Base-by-base conservation (phyloP, 2,113 vertebrate species). In the Psilopogon haemacephalus region DNA sequence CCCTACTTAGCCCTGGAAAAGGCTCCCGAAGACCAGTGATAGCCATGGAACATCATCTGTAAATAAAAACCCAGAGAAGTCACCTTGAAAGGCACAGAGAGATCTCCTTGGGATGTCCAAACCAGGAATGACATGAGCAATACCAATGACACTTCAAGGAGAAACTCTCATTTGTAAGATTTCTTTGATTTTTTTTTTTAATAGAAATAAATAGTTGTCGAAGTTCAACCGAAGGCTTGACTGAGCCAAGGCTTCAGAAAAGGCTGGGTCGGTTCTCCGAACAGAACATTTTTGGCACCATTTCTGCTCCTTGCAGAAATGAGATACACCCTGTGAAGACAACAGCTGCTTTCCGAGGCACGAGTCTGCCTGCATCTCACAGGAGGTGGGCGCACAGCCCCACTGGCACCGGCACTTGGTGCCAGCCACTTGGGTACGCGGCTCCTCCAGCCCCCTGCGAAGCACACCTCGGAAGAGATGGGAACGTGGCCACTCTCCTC, bases 81-180 rank as follows among this genome's bases (percentile, higher is more conserved):
- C 85, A 90, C 88, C 88, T 91, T 78, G 79, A 70, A 80, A 83
- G 90, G 52, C 13, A 10, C 28, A 38, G 32, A 83, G 19, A 38
- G 37, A 71, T 80, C 79, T 83, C 85, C 68, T 58, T 64, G 37
- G 27, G 64, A 73, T 91, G 82, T 24, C 82, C 62, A 40, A 73
- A 76, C 63, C 20, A 83, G 28, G 79, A 67, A 83, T 17, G 37
- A 64, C 54, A 86, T 0, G 3, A 83, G 64, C 54, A 59, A 92
- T 2, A 87, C 26, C 95, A 96, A 95, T 96, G 92, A 93, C 88
- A 93, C 52, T 88, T 94, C 94, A 96, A 96, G 92, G 95, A 94
- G 92, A 96, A 95, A 84, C 13, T 55, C 50, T n/a, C 35, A 44
- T 54, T 63, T 2, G 4, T 15, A 11, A 19, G 55, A 42, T 42